These are phyloP conservation scores for Drosophila picticornis DNA, from an alignment of 2,888 invertebrate species.

Conservation along the genomic window DNA sequence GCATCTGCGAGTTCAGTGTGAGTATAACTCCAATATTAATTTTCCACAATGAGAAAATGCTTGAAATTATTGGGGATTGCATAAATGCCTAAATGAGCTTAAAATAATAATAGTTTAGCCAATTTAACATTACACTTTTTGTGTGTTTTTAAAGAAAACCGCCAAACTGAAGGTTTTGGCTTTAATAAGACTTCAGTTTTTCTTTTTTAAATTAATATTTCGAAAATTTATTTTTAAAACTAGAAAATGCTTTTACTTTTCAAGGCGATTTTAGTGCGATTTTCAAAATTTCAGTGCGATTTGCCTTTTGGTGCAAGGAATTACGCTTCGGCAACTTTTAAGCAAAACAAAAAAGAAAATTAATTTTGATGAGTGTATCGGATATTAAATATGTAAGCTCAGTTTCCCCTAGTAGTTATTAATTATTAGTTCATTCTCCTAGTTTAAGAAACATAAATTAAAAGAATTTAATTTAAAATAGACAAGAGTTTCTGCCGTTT, in stretches of 20 bases:
- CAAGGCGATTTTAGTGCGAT: too few relatives aligned
- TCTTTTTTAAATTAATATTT: neutral
- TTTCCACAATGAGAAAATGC: neutral
- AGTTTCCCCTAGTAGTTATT: neutral
- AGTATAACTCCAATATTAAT: constrained; percentile 85
- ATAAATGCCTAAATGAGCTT: neutral
- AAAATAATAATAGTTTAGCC: neutral
- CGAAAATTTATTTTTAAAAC: too few relatives aligned
- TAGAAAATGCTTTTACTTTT: too few relatives aligned
- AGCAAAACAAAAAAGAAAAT: neutral
- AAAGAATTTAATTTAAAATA: neutral
- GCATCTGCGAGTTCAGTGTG: constrained; percentile 93
- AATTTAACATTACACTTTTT: neutral
- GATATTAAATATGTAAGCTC: neutral
- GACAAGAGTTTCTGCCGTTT: neutral
- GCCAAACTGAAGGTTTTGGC: neutral
- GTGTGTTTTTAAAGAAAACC: neutral
- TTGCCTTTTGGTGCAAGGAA: too few relatives aligned
- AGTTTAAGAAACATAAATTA: neutral
- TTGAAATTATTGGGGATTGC: neutral
- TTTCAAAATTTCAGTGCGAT: too few relatives aligned
- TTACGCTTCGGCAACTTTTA: too few relatives aligned
- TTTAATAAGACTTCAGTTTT: neutral
- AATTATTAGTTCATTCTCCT: neutral
- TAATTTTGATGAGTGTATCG: neutral